Conservation (phyloP, 2,888 invertebrate genomes). For the Plagiodera versicolora region DNA sequence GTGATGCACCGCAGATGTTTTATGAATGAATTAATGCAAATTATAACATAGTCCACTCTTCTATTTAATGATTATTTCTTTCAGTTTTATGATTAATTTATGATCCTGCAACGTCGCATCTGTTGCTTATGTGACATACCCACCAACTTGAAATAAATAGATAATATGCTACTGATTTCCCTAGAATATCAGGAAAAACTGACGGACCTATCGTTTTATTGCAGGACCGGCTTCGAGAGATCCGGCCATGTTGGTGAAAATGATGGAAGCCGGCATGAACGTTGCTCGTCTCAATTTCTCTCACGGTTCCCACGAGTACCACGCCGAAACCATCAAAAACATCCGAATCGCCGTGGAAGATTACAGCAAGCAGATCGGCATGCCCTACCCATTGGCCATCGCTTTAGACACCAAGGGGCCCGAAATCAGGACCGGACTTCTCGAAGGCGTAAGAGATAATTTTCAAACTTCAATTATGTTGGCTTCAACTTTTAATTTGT, state of each 20-base stretch:
- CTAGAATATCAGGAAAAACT: too few species aligned
- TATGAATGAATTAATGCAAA: too few species aligned
- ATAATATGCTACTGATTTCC: too few species aligned
- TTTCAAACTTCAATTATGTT: background rate
- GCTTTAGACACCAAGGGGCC: conserved; percentile 98
- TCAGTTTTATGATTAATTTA: too few species aligned
- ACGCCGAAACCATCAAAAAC: conserved; percentile 87
- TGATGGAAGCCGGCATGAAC: conserved; percentile 98
- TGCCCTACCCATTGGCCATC: conserved; percentile 83
- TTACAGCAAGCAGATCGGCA: conserved; percentile 73
- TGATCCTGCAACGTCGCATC: too few species aligned
- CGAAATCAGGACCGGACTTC: conserved; percentile 94
- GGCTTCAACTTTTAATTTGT: background rate
- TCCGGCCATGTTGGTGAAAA: conserved; percentile 81
- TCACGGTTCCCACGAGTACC: conserved; percentile 94
- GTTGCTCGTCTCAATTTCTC: conserved; percentile 94
- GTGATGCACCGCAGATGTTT: too few species aligned
- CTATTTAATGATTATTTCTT: too few species aligned
- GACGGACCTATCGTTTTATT: conserved; percentile 11
- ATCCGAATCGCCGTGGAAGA: conserved; percentile 84
- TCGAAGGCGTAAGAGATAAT: conserved; percentile 78
- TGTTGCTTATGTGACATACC: too few species aligned
- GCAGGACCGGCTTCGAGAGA: conserved; percentile 79
- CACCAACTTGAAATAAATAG: too few species aligned
- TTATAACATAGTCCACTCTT: too few species aligned